Conservation (phyloP, 30 jellyfish, hydroid and myxozoan genomes). For the Clytia hemisphaerica region DNA sequence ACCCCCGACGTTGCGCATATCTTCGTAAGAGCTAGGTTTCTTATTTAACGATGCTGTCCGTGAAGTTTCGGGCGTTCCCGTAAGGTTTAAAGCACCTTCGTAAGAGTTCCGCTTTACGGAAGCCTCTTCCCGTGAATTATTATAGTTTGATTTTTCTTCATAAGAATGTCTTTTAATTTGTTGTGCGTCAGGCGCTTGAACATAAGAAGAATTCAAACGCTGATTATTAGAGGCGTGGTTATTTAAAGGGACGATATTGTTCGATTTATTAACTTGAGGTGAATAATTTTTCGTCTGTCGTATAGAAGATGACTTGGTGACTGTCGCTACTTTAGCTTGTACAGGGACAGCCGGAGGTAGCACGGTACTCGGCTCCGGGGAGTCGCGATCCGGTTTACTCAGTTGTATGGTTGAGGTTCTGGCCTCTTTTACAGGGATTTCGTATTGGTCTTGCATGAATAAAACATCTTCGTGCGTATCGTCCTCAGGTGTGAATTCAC, state of each 20-base stretch:
- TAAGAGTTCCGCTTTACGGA: constrained; percentile 21
- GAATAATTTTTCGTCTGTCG: background rate
- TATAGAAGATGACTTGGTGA: constrained; percentile 12
- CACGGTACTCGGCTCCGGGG: constrained; percentile 7
- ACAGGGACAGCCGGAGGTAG: constrained; percentile 7
- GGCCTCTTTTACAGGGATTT: constrained; percentile 28
- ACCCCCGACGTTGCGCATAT: constrained; percentile 20
- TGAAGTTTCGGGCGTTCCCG: too few species aligned
- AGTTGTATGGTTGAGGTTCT: constrained; percentile 24
- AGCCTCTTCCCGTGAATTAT: background rate
- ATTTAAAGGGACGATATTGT: background rate
- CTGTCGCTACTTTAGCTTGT: constrained; percentile 33
- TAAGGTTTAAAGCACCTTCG: constrained; percentile 16
- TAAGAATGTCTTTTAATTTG: constrained; percentile 17
- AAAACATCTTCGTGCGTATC: constrained; percentile 60
- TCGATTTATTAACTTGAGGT: background rate
- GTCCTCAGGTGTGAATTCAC: constrained; percentile 59
- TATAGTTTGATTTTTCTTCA: constrained; percentile 1
- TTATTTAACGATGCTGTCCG: too few species aligned
- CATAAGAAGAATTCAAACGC: too few species aligned
- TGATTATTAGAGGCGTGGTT: background rate
- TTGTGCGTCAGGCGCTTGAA: constrained; percentile 7
- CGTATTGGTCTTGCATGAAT: constrained; percentile 23
- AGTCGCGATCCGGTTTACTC: constrained; percentile 17
- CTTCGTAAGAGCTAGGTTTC: constrained; percentile 25